Evolutionary conservation across 1,140 invertebrate genomes (phyloP).

Genomic region (Anoplophora glabripennis): DNA sequence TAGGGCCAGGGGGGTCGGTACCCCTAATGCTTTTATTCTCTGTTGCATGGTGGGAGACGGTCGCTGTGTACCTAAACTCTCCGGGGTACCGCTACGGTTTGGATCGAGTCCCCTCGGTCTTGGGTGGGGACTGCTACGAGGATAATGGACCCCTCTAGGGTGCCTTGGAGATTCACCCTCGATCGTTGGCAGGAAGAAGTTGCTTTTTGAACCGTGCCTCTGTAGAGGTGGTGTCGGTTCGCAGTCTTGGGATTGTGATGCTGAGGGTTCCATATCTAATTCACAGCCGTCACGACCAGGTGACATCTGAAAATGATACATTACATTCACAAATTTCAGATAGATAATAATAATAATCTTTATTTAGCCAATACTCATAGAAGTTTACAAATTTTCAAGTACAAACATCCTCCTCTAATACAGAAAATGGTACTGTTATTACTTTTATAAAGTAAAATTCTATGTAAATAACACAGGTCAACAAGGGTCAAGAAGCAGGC

Average conservation of each 20-base stretch:
- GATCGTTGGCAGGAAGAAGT: conserved; percentile 79
- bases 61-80: conserved; percentile 53
- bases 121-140: conserved; percentile 73
- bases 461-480: too few relatives aligned
- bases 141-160: conserved; percentile 61
- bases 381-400: too few relatives aligned
- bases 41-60: conserved; percentile 86
- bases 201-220: conserved; percentile 85
- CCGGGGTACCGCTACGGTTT: conserved; percentile 68
- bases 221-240: conserved; percentile 88
- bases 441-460: too few relatives aligned
- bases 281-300: conserved; percentile 73
- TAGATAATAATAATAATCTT: too few relatives aligned
- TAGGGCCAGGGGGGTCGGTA: conserved; percentile 82
- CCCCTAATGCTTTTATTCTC: conserved; percentile 82
- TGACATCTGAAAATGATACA: conserved; percentile 62
- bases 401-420: too few relatives aligned
- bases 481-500: too few relatives aligned
- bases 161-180: conserved; percentile 62
- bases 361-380: too few relatives aligned
- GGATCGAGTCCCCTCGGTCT: conserved; percentile 65
- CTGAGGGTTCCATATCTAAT: conserved; percentile 78
- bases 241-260: conserved; percentile 88
- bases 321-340: not conserved
- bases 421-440: too few relatives aligned